These are phyloP conservation scores for Drosophila antonietae DNA, from an alignment of 2,888 invertebrate genomes.

Conservation along the genomic window DNA sequence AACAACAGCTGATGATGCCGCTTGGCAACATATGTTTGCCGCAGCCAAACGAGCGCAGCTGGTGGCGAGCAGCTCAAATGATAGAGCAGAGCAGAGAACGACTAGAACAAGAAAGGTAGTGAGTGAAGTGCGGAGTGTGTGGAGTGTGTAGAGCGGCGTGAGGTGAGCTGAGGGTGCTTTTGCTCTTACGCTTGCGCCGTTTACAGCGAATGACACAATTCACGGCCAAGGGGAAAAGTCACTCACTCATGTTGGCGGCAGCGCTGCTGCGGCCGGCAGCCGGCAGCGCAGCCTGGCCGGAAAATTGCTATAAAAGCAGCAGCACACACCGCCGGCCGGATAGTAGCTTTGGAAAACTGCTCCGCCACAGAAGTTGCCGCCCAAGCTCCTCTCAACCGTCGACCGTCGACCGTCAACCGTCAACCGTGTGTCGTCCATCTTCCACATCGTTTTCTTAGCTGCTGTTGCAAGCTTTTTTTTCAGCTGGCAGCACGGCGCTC, in stretches of 20 bases:
- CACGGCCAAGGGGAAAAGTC: slow-evolving; percentile 78
- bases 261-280: slow-evolving; percentile 21
- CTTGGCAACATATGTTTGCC: slow-evolving; percentile 46
- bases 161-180: not conserved
- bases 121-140: not conserved
- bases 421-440: slow-evolving; percentile 33
- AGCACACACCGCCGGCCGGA: slow-evolving; percentile 83
- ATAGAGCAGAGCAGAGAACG: not conserved
- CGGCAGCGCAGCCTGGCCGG: slow-evolving; percentile 61
- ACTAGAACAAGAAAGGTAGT: not conserved
- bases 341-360: slow-evolving; percentile 84
- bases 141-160: not conserved
- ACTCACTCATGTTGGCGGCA: slow-evolving; percentile 44
- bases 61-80: slow-evolving; percentile 21
- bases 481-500: slow-evolving; percentile 45
- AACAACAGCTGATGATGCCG: slow-evolving; percentile 45
- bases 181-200: slow-evolving; percentile 28
- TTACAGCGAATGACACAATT: slow-evolving; percentile 39
- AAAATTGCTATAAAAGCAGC: slow-evolving; percentile 82
- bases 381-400: slow-evolving; percentile 64
- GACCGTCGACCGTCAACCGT: slow-evolving; percentile 36
- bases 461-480: slow-evolving; percentile 41
- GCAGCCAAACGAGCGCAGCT: slow-evolving; percentile 31
- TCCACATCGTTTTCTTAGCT: slow-evolving; percentile 31
- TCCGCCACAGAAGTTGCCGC: slow-evolving; percentile 69